Conservation (phyloP, 2,113 vertebrate species). For the Scortum barcoo region DNA sequence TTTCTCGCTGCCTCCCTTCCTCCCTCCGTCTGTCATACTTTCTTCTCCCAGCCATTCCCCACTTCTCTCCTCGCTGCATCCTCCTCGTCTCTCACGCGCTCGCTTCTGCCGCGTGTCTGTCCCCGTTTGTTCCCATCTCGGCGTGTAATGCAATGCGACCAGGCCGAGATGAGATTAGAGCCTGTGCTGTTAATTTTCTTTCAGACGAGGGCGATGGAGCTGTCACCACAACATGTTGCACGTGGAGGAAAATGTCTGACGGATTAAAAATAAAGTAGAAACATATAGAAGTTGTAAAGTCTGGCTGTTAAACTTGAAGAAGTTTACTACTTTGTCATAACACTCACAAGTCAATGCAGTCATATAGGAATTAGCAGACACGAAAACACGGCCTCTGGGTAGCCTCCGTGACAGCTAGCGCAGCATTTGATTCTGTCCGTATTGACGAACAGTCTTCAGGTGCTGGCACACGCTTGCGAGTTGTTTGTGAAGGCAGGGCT, state of each 20-base stretch:
- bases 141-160: conserved; percentile 10
- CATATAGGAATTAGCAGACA: background rate
- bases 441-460: conserved; percentile 62
- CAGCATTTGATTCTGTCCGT: conserved; percentile 35
- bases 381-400: background rate
- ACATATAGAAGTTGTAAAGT: background rate
- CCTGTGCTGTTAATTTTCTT: conserved; percentile 33
- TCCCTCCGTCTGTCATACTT: conserved; percentile 54
- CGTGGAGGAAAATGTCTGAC: background rate
- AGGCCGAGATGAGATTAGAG: conserved; percentile 10
- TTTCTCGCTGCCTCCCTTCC: conserved; percentile 33
- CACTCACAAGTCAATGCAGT: background rate
- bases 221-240: conserved; percentile 22
- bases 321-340: conserved; percentile 2
- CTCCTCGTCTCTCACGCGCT: conserved; percentile 38
- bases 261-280: conserved; percentile 26
- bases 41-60: conserved; percentile 15
- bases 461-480: conserved; percentile 44
- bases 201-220: conserved; percentile 20
- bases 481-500: conserved; percentile 66
- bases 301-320: conserved; percentile 25
- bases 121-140: conserved; percentile 12
- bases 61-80: conserved; percentile 40
- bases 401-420: conserved; percentile 30
- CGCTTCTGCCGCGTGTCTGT: conserved; percentile 21